Base-by-base conservation (phyloP, 2,888 invertebrate genomes). In the Galerucella pusilla region DNA sequence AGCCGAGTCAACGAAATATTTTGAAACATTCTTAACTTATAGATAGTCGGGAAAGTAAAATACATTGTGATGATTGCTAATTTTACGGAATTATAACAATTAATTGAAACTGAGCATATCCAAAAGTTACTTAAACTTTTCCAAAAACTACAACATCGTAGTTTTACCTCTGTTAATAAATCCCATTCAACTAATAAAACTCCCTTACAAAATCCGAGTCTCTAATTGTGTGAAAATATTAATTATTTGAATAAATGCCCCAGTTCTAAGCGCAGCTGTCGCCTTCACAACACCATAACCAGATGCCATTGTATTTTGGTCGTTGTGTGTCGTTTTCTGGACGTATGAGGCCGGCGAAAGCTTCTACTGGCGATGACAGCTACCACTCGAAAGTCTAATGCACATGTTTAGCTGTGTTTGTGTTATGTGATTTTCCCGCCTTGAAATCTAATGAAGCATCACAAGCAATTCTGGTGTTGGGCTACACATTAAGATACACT, bases 391-490 rank as follows among this genome's bases (percentile, higher is more conserved):
- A 78, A 85, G 82, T 84, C 83, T 83, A 83, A 83, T 84, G 84
- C 84, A 84, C 84, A 83, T 82, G 84, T 83, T 84, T 81, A 77
- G 77, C 79, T 79, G 77, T 79, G 81, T 80, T 79, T 77, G 77
- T 68, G 76, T 76, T 64, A 73, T 75, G 75, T 81, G 81, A 81
- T 83, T 82, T 81, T 80, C 79, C 79, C 83, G 83, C 81, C 84
- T 83, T 78, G 80, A 82, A 82, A 81, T 82, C 84, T 84, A 84
- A 85, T 85, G 84, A 85, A 85, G 84, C 84, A 85, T 84, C 84
- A 84, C 83, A 81, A 80, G 81, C 80, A 80, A 80, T 81, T 81
- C 80, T 77, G 80, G 80, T 81, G 81, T 60, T 16, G 12, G 9
- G 42, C 35, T 16, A 35, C 4, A 35, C 35, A 25, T 61, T 61